These are phyloP conservation scores for Vespertilio murinus DNA, from an alignment of 2,797 vertebrate species.

Conservation along the genomic window DNA sequence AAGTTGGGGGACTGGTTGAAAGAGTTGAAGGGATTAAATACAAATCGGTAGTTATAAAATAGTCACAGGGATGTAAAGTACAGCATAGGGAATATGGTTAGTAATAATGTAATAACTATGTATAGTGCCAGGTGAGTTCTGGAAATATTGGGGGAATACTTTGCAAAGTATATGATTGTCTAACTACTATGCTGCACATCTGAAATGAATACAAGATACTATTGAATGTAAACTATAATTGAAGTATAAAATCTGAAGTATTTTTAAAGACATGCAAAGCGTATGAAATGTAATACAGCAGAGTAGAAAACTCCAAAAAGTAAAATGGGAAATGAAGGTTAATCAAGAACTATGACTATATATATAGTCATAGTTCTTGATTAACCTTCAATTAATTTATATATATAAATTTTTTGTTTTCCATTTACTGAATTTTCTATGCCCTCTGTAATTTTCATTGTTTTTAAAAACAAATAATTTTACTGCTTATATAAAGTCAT, in stretches of 20 bases:
- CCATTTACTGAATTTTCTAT: not conserved
- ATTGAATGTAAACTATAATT: not conserved
- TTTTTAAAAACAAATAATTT: not conserved
- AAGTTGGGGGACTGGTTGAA: not conserved
- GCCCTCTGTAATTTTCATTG: not conserved
- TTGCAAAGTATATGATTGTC: not conserved
- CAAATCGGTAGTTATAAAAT: not conserved
- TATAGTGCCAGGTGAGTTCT: not conserved
- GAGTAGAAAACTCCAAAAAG: not conserved
- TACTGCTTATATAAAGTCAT: not conserved
- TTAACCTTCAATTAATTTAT: not conserved
- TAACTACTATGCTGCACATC: not conserved
- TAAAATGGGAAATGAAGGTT: not conserved
- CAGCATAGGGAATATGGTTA: not conserved
- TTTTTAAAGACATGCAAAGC: not conserved
- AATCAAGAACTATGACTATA: not conserved
- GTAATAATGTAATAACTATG: not conserved
- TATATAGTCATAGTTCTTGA: not conserved
- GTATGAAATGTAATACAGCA: not conserved
- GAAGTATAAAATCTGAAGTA: not conserved
- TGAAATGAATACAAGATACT: not conserved
- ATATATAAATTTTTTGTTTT: not conserved
- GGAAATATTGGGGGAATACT: not conserved
- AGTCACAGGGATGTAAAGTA: not conserved
- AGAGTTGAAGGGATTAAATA: not conserved